Evolutionary conservation across 1,140 invertebrate genomes (phyloP).

Genomic region (Monomorium pharaonis): DNA sequence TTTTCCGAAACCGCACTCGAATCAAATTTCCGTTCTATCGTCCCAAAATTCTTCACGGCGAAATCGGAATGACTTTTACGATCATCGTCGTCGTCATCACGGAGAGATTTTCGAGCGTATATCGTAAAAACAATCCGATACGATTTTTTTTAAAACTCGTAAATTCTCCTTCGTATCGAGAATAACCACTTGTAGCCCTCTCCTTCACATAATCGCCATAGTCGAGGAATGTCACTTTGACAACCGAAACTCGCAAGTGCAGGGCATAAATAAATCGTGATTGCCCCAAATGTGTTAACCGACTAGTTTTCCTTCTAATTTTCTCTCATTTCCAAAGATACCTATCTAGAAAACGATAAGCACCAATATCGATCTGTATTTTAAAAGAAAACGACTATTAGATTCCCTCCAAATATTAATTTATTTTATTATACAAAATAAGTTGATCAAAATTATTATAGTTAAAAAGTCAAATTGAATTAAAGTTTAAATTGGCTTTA

Average conservation of each 20-base stretch:
- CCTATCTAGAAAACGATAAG: neutral
- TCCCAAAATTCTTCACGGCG: slow-evolving; percentile 9
- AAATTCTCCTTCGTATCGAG: slow-evolving; percentile 63
- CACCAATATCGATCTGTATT: neutral
- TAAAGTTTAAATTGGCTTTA: neutral
- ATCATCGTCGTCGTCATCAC: slow-evolving; percentile 30
- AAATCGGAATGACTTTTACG: slow-evolving; percentile 69
- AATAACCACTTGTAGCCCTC: slow-evolving; percentile 57
- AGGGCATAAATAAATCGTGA: neutral
- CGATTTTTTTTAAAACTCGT: slow-evolving; percentile 75
- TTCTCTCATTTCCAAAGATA: neutral
- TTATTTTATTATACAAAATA: neutral
- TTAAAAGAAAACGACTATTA: neutral
- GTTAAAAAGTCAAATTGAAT: neutral
- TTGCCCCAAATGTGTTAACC: neutral
- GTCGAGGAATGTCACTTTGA: slow-evolving; percentile 27
- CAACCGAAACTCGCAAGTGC: slow-evolving; percentile 6
- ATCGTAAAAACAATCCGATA: slow-evolving; percentile 72
- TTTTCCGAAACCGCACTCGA: slow-evolving; percentile 27
- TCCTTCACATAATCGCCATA: neutral
- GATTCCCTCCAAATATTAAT: neutral
- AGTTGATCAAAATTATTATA: neutral
- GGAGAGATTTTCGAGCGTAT: slow-evolving; percentile 64
- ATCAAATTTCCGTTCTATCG: slow-evolving; percentile 53
- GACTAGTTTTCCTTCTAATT: neutral